Evolutionary conservation across 2,797 vertebrate species (phyloP).

Genomic region (Liparis tanakae): DNA sequence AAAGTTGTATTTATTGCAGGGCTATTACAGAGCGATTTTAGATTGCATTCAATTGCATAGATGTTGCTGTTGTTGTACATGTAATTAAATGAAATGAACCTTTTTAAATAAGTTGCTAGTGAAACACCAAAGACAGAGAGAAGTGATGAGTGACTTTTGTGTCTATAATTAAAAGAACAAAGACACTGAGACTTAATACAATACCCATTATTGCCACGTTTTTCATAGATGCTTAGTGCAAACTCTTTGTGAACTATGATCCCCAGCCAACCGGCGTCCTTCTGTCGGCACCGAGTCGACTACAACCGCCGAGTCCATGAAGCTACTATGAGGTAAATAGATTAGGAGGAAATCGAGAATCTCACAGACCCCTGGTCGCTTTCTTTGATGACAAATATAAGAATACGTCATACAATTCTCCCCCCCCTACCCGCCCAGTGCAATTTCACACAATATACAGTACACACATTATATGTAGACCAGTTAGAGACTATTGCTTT

Average conservation of each 20-base stretch:
- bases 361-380: constrained; percentile 32
- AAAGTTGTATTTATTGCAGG: constrained; percentile 43
- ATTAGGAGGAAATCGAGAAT: constrained; percentile 58
- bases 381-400: constrained; percentile 66
- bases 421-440: constrained; percentile 55
- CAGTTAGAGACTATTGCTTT: constrained; percentile 76
- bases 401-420: constrained; percentile 66
- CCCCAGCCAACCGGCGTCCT: constrained; percentile 55
- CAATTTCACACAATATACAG: constrained; percentile 80
- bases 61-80: constrained; percentile 16
- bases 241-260: constrained; percentile 62
- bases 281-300: constrained; percentile 67
- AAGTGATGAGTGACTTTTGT: constrained; percentile 31
- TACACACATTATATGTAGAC: constrained; percentile 74
- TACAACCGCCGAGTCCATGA: constrained; percentile 59
- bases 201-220: constrained; percentile 66
- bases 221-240: constrained; percentile 69
- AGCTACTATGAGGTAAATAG: constrained; percentile 77
- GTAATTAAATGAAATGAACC: constrained; percentile 19
- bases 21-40: constrained; percentile 23
- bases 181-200: constrained; percentile 35
- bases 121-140: constrained; percentile 36
- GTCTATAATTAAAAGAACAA: constrained; percentile 39
- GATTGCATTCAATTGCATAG: constrained; percentile 53
- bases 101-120: constrained; percentile 45